Evolutionary conservation across 2,888 invertebrate genomes (phyloP).

Genomic region (Crepidodera aurea): DNA sequence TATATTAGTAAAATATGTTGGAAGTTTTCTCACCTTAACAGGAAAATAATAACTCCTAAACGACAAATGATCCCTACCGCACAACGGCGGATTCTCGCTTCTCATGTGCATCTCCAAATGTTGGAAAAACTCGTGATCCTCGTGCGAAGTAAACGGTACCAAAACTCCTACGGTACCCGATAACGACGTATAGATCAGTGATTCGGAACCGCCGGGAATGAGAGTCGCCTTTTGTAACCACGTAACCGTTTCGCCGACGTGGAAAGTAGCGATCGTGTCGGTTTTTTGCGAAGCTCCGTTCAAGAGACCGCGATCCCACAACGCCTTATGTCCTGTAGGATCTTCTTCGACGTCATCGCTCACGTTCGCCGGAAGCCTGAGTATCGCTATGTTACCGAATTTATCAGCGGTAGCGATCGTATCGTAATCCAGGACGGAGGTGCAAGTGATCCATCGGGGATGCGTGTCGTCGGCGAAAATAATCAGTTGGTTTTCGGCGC

Average conservation of each 20-base stretch:
- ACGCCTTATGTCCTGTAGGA: conserved; percentile 96
- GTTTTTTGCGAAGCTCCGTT: conserved; percentile 91
- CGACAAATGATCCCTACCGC: conserved; percentile 96
- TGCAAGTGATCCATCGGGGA: conserved; percentile 95
- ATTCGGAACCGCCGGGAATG: conserved; percentile 97
- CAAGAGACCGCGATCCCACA: conserved; percentile 83
- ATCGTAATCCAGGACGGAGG: conserved; percentile 92
- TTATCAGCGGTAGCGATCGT: conserved; percentile 97
- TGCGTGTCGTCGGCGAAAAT: conserved; percentile 99
- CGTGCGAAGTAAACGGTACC: conserved; percentile 92
- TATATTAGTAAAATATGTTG: too few species aligned
- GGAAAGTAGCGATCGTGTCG: conserved; percentile 91
- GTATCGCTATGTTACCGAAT: conserved; percentile 93
- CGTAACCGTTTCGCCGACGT: conserved; percentile 94
- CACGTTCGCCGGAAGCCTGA: conserved; percentile 85
- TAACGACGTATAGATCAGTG: conserved; percentile 93
- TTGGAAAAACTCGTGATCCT: conserved; percentile 99
- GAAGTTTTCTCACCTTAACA: conserved; percentile 86
- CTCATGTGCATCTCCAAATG: conserved; percentile 99
- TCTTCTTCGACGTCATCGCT: conserved; percentile 99
- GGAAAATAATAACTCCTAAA: conserved; percentile 98
- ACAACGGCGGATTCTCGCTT: conserved; percentile 93
- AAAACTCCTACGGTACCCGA: conserved; percentile 94
- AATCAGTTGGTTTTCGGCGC: conserved; percentile 95
- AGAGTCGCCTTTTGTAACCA: conserved; percentile 91